These are phyloP conservation scores for Rhagoletis zephyria DNA, from an alignment of 1,140 invertebrate species.

Conservation along the genomic window DNA sequence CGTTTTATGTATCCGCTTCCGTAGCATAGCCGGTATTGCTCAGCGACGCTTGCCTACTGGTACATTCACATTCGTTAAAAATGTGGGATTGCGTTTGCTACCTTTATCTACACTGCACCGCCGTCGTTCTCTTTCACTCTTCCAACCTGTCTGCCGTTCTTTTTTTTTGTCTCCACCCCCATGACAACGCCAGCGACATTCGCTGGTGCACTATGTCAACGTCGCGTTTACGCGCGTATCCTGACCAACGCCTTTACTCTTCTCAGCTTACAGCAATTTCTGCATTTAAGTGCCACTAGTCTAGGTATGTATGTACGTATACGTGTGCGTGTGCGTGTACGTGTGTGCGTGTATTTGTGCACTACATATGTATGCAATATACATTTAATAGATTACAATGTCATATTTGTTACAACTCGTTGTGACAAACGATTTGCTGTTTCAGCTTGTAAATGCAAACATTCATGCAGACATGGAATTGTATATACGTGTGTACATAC, in stretches of 20 bases:
- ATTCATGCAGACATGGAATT: too few species aligned
- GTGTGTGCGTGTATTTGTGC: neutral
- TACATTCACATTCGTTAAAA: neutral
- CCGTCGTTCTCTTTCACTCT: too few species aligned
- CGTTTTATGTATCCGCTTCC: slow-evolving; percentile 41
- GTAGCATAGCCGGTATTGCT: neutral
- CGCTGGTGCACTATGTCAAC: neutral
- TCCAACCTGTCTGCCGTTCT: too few species aligned
- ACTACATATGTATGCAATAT: neutral
- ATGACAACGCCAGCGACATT: neutral
- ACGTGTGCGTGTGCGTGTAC: neutral
- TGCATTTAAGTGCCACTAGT: neutral
- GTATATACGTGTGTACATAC: too few species aligned
- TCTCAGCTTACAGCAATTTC: neutral
- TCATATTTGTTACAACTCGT: slow-evolving; percentile 20
- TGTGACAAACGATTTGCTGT: slow-evolving; percentile 40
- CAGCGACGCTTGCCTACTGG: neutral
- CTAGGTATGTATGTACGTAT: too few species aligned
- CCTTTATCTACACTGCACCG: too few species aligned
- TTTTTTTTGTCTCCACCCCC: neutral
- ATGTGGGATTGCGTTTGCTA: neutral
- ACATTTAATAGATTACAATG: slow-evolving; percentile 46
- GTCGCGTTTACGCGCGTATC: neutral
- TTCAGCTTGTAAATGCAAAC: neutral
- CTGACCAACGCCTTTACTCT: neutral